These are phyloP conservation scores for Lytechinus variegatus DNA, from an alignment of 35 echinoderm and acorn worm genomes.

Conservation along the genomic window DNA sequence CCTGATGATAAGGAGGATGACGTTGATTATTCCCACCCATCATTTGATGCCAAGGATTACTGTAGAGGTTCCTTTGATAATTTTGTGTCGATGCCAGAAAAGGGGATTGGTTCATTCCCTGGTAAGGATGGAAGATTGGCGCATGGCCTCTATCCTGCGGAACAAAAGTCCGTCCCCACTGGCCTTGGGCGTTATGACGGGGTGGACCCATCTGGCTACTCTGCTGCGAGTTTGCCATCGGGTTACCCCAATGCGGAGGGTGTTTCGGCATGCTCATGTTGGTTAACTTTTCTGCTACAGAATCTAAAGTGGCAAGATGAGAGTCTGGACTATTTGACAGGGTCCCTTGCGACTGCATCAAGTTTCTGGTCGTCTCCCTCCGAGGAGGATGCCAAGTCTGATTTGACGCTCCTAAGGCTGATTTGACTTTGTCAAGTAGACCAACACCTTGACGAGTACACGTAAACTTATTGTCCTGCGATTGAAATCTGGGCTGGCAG, in stretches of 20 bases:
- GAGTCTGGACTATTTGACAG: not conserved
- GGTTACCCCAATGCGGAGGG: not conserved
- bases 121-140: not conserved
- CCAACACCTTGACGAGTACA: not conserved
- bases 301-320: not conserved
- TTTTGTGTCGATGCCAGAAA: not conserved
- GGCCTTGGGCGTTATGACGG: not conserved
- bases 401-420: not conserved
- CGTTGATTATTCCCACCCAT: not conserved
- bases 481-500: not conserved
- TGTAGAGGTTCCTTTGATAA: constrained; percentile 7
- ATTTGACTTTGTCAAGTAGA: not conserved
- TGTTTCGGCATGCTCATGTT: not conserved
- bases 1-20: not conserved
- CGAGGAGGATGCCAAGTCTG: not conserved
- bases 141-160: not conserved
- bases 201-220: not conserved
- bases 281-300: constrained; percentile 22
- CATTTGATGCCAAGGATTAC: not conserved
- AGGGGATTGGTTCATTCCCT: not conserved
- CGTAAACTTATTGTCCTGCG: not conserved
- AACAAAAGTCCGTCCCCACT: not conserved
- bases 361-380: not conserved
- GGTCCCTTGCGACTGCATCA: not conserved
- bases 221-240: not conserved